phyloP scores from a whole-genome alignment of 2,113 vertebrate species.

The Misgurnus anguillicaudatus region DNA sequence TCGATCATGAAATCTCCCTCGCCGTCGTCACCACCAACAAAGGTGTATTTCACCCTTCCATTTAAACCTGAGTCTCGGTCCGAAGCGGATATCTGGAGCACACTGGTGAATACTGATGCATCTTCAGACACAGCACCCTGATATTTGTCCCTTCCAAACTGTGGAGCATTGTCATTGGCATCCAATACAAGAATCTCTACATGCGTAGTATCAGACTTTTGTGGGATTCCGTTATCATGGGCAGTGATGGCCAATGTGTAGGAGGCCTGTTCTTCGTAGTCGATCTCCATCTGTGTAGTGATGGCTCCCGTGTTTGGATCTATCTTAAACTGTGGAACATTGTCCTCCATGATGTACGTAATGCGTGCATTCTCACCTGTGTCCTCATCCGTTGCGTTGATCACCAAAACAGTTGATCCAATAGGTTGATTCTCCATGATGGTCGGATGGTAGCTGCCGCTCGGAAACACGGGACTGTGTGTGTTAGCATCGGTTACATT shows the following conservation, averaged over 20 bases:
- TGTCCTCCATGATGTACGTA: slow-evolving; percentile 91
- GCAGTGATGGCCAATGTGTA: slow-evolving; percentile 92
- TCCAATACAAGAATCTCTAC: slow-evolving; percentile 92
- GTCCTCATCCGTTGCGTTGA: slow-evolving; percentile 91
- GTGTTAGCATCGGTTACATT: slow-evolving; percentile 97
- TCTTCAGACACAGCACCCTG: slow-evolving; percentile 89
- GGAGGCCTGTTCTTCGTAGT: slow-evolving; percentile 92
- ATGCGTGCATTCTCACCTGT: slow-evolving; percentile 94
- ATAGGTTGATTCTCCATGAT: slow-evolving; percentile 86
- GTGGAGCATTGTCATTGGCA: slow-evolving; percentile 89
- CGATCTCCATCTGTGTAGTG: slow-evolving; percentile 88
- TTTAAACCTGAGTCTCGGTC: slow-evolving; percentile 90
- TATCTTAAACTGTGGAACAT: slow-evolving; percentile 90
- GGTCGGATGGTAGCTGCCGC: slow-evolving; percentile 85
- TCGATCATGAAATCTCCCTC: slow-evolving; percentile 93
- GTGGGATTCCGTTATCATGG: slow-evolving; percentile 92
- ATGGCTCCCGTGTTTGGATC: slow-evolving; percentile 88
- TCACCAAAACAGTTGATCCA: slow-evolving; percentile 86
- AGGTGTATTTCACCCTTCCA: slow-evolving; percentile 87
- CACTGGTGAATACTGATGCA: slow-evolving; percentile 83
- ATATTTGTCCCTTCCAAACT: slow-evolving; percentile 86
- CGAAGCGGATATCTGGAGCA: slow-evolving; percentile 91
- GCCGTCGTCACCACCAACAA: slow-evolving; percentile 89
- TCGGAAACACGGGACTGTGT: slow-evolving; percentile 93
- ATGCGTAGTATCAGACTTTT: slow-evolving; percentile 91